phyloP scores from a whole-genome alignment of 2,113 vertebrate genomes.

The Pagrus major region DNA sequence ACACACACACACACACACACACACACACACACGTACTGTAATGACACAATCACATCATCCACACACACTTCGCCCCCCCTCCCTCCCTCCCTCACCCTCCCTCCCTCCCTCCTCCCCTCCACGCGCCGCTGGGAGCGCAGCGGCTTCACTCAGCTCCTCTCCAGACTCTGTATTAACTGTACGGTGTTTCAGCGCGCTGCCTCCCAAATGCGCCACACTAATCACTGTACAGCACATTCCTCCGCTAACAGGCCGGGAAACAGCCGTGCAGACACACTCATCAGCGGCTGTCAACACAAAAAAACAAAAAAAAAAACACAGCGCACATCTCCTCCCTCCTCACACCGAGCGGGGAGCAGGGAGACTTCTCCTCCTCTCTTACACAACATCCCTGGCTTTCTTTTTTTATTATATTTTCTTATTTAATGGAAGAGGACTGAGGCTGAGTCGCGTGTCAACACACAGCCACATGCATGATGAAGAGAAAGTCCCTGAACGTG shows the following conservation, averaged over 20 bases:
- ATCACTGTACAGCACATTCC: conserved; percentile 41
- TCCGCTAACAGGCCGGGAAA: conserved; percentile 4
- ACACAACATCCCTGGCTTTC: not conserved
- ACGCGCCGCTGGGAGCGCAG: conserved; percentile 36
- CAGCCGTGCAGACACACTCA: conserved; percentile 28
- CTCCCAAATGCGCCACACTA: conserved; percentile 50
- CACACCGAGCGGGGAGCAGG: conserved; percentile 8
- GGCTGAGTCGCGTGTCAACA: not conserved
- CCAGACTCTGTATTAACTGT: conserved; percentile 41
- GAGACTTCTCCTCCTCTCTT: conserved; percentile 24
- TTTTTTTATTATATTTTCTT: no score
- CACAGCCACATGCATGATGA: conserved; percentile 11
- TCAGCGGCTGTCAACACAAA: conserved; percentile 29
- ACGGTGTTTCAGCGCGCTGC: conserved; percentile 22
- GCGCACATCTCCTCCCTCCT: conserved; percentile 8
- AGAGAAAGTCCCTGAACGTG: conserved; percentile 58
- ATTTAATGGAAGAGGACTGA: not conserved
- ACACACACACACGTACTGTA: conserved; percentile 5
- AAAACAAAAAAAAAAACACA: no score
- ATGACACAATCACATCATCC: conserved; percentile 40
- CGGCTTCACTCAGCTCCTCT: conserved; percentile 7
- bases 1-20: not conserved
- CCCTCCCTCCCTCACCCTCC: not conserved
- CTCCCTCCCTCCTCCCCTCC: not conserved
- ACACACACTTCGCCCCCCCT: conserved; percentile 27